phyloP scores from a whole-genome alignment of 2,113 vertebrate species.

The Uria lomvia region DNA sequence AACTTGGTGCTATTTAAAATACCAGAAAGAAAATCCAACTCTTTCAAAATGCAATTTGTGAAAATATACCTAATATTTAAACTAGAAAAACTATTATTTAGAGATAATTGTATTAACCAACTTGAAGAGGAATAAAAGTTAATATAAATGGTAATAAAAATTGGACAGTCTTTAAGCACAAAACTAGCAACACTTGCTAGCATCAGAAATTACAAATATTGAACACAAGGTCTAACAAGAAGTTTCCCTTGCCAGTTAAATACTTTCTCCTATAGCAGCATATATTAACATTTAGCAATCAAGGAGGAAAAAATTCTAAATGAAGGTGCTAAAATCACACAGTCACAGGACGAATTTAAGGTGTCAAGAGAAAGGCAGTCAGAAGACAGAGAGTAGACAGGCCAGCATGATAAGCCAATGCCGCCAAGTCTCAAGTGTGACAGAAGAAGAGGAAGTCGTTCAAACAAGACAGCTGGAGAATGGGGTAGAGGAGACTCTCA shows the following conservation, averaged over 20 bases:
- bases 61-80: constrained; percentile 19
- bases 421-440: not conserved
- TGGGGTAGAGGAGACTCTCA: not conserved
- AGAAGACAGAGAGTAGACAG: not conserved
- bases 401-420: not conserved
- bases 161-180: not conserved
- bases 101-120: not conserved
- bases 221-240: not conserved
- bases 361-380: not conserved
- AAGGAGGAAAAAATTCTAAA: not conserved
- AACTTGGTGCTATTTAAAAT: not conserved
- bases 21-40: not conserved
- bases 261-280: not conserved
- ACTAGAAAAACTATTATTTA: not conserved
- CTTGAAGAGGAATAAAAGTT: not conserved
- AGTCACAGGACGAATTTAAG: not conserved
- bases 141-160: not conserved
- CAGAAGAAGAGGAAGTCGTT: not conserved
- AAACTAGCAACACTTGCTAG: not conserved
- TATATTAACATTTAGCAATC: not conserved
- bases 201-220: not conserved
- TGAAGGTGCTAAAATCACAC: constrained; percentile 12
- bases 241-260: not conserved
- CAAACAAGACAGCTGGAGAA: not conserved
- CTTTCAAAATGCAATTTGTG: not conserved